phyloP scores from a whole-genome alignment of 2,888 invertebrate species.

The Stenurella melanura region DNA sequence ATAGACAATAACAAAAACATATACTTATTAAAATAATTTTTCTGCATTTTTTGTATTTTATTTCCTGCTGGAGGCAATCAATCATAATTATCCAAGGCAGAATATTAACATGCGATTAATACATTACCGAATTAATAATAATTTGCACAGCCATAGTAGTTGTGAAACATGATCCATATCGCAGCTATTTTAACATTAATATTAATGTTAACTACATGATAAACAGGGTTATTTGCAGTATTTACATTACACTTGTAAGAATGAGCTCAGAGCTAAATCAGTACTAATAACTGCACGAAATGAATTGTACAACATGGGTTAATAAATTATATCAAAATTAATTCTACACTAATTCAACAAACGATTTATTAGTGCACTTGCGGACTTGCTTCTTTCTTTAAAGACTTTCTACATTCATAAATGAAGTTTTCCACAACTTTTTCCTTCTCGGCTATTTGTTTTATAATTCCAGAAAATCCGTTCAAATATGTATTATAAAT shows the following conservation, averaged over 20 bases:
- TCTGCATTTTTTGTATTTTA: too few species aligned
- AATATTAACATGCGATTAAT: slow-evolving; percentile 1
- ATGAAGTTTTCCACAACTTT: too few species aligned
- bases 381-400: too few species aligned
- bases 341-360: neutral
- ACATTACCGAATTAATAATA: neutral
- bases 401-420: too few species aligned
- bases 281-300: neutral
- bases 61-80: neutral
- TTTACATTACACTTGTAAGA: slow-evolving; percentile 5
- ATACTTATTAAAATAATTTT: too few species aligned
- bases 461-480: too few species aligned
- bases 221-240: slow-evolving; percentile 3
- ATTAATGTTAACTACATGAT: slow-evolving; percentile 9
- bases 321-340: neutral
- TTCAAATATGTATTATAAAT: too few species aligned
- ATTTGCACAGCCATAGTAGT: neutral
- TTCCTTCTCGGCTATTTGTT: too few species aligned
- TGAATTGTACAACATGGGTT: neutral
- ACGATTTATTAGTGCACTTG: too few species aligned
- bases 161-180: slow-evolving; percentile 11
- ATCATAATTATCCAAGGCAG: slow-evolving; percentile 5
- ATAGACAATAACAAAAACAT: too few species aligned
- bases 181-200: slow-evolving; percentile 1
- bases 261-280: slow-evolving; percentile 20